These are phyloP conservation scores for Digitonthophagus gazella DNA, from an alignment of 2,888 invertebrate species.

Conservation along the genomic window DNA sequence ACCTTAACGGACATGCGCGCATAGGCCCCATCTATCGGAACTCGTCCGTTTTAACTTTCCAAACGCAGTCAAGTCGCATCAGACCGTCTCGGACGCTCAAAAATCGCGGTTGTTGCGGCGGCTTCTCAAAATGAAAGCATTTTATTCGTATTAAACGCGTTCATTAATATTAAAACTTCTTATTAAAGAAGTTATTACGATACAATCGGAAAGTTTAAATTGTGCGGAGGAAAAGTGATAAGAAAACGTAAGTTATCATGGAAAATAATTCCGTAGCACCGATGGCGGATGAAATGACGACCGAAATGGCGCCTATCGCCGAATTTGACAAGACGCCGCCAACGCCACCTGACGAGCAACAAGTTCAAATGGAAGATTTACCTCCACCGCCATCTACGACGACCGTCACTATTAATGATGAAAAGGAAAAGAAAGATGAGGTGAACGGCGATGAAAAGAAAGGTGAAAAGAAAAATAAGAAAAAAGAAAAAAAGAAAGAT, in stretches of 20 bases:
- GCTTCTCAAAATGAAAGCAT: no score
- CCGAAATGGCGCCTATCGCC: conserved; percentile 62
- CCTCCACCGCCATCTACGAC: conserved; percentile 63
- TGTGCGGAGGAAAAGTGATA: background rate
- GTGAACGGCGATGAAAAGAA: conserved; percentile 27
- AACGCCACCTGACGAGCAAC: conserved; percentile 57
- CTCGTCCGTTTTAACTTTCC: background rate
- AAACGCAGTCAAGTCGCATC: background rate
- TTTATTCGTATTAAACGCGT: no score
- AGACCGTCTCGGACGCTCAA: background rate
- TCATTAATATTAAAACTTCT: no score
- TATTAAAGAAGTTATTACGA: no score
- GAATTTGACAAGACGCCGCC: conserved; percentile 71
- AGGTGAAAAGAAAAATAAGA: background rate
- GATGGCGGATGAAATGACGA: conserved; percentile 51
- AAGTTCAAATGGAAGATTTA: conserved; percentile 63
- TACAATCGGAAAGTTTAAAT: no score
- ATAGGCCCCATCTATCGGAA: background rate
- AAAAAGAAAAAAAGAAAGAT: background rate
- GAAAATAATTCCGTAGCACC: conserved; percentile 69
- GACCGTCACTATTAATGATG: conserved; percentile 14
- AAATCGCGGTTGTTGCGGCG: background rate
- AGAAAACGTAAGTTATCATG: conserved; percentile 46
- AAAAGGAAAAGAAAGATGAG: conserved; percentile 30
- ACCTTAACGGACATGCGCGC: background rate